Conservation (phyloP, 1,140 invertebrate genomes). For the Pentalonia nigronervosa region DNA sequence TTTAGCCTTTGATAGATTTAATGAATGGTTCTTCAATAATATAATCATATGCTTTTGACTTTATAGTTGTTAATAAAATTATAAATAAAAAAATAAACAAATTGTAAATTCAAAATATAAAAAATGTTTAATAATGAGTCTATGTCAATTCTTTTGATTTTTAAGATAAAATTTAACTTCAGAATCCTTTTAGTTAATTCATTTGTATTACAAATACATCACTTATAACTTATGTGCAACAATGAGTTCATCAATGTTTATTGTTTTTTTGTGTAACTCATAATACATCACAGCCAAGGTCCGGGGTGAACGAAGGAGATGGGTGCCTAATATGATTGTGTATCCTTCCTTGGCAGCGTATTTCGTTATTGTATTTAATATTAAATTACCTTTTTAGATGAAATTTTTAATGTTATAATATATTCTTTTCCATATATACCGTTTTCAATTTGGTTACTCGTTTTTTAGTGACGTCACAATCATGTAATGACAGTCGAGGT, state of each 20-base stretch:
- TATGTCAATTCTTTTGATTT: too few species aligned
- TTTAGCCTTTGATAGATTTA: background rate
- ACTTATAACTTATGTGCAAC: too few species aligned
- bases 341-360: background rate
- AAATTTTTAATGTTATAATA: background rate
- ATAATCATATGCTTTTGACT: background rate
- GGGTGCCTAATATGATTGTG: background rate
- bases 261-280: background rate
- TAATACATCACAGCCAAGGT: background rate
- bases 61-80: background rate
- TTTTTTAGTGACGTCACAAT: slow-evolving; percentile 34
- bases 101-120: too few species aligned
- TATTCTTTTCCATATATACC: background rate
- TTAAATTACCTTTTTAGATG: background rate
- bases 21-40: background rate
- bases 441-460: slow-evolving; percentile 34
- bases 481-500: slow-evolving; percentile 2
- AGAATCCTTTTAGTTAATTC: too few species aligned
- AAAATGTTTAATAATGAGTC: too few species aligned
- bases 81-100: background rate
- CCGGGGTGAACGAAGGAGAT: background rate
- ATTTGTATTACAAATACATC: too few species aligned
- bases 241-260: background rate
- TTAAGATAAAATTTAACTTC: too few species aligned
- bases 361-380: background rate